Percentiles rank a stretch among this genome's conserved stretches.
Conservation (phyloP, 1,140 invertebrate species). For the Temnothorax curvispinosus region DNA sequence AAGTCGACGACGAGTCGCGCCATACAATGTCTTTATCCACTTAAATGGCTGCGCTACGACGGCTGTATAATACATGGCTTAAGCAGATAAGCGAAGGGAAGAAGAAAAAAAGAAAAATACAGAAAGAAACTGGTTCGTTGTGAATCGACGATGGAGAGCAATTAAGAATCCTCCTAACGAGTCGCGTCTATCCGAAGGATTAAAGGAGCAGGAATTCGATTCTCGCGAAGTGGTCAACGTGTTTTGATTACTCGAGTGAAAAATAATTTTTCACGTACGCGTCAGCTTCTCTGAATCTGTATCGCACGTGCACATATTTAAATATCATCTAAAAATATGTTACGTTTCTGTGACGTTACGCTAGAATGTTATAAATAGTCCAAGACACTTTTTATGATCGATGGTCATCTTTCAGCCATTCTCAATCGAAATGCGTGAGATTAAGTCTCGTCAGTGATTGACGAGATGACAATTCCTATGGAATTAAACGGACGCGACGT, state of each 20-base stretch:
- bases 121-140: slow-evolving; percentile 24
- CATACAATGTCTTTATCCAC: slow-evolving; percentile 70
- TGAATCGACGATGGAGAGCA: slow-evolving; percentile 28
- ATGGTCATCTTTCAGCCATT: slow-evolving; percentile 18
- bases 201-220: not conserved
- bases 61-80: not conserved
- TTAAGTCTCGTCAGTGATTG: slow-evolving; percentile 20
- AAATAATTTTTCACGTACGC: slow-evolving; percentile 28
- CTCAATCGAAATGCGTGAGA: not conserved
- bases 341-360: slow-evolving; percentile 15
- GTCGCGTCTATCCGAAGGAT: not conserved
- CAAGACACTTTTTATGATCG: slow-evolving; percentile 38
- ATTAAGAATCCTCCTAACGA: slow-evolving; percentile 39
- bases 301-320: slow-evolving; percentile 23
- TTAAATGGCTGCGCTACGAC: slow-evolving; percentile 60
- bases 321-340: slow-evolving; percentile 47
- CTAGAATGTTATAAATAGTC: slow-evolving; percentile 20
- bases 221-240: not conserved
- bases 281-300: slow-evolving; percentile 5
- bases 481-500: slow-evolving; percentile 14
- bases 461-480: slow-evolving; percentile 47
- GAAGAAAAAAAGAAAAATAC: slow-evolving; percentile 7
- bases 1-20: slow-evolving; percentile 45
- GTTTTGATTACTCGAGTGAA: slow-evolving; percentile 45
- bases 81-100: slow-evolving; percentile 17